Evolutionary conservation across 2,113 vertebrate genomes (phyloP), one percentile per base, ranked within the genome.

Genomic region (Colossoma macropomum): DNA sequence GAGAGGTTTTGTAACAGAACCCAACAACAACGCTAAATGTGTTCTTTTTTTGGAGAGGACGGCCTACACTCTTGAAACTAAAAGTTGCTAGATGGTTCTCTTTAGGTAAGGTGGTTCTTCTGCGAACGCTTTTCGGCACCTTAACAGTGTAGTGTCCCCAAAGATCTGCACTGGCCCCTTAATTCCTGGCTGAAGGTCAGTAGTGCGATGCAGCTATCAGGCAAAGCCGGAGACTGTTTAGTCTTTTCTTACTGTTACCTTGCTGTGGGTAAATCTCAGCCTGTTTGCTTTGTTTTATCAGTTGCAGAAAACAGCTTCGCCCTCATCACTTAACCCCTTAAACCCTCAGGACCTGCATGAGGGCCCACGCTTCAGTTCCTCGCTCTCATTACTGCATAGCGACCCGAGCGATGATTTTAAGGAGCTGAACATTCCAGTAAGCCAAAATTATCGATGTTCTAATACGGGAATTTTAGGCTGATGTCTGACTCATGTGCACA

Each of bases 181-280:
- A 28, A 45, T 80, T 52, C 73, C 27, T 23, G 13, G 1, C 60
- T 70, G 79, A 84, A 87, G 86, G 82, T 87, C 86, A 84, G 25
- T 19, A 27, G 27, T 38, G 34, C 19, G 38, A 17, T 66, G 65
- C 25, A 27, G 62, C 50, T 62, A 70, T 83, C 81, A 72, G 54
- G 70, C 80, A 69, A 38, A 68, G 32, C 23, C 11, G n/a, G 10
- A 68, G 80, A 60, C 82, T 84, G 82, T 81, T 87, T 87, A 81
- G 82, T 84, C 82, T 84, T 54, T 75, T 68, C 48, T 45, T 34
- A 32, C 11, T 41, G n/a, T 71, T 77, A 27, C 32, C 13, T 38
- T 63, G 50, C 30, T 60, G 32, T 12, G 56, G 73, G 80, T 66
- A 73, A 84, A 73, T 65, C 65, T 68, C 50, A 52, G 71, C 17